Conservation (phyloP, 2,888 invertebrate genomes). For the Eristalinus sepulchralis region DNA sequence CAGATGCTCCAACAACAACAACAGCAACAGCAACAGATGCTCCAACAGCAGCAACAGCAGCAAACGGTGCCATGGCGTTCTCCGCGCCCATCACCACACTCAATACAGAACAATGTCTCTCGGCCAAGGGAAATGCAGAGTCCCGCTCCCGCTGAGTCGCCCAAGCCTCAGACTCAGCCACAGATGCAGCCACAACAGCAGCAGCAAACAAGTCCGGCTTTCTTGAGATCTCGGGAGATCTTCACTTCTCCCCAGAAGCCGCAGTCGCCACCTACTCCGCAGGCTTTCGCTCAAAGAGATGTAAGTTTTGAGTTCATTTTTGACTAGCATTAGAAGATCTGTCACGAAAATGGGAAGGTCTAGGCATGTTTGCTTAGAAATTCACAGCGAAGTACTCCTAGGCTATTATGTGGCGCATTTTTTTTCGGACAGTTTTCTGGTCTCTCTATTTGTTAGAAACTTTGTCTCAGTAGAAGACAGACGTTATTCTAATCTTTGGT, state of each 20-base stretch:
- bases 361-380: too few species aligned
- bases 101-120: conserved; percentile 53
- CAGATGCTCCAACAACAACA: conserved; percentile 66
- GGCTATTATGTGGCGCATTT: too few species aligned
- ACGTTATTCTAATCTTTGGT: too few species aligned
- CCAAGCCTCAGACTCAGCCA: conserved; percentile 70
- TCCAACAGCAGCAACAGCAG: conserved; percentile 72
- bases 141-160: conserved; percentile 67
- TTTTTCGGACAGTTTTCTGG: too few species aligned
- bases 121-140: conserved; percentile 70
- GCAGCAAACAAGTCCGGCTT: conserved; percentile 76
- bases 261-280: conserved; percentile 73
- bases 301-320: conserved; percentile 40
- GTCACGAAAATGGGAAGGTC: too few species aligned
- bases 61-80: conserved; percentile 78
- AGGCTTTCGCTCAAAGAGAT: conserved; percentile 76
- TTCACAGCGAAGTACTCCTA: too few species aligned
- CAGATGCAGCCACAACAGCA: conserved; percentile 73
- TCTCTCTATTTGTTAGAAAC: too few species aligned
- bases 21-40: conserved; percentile 72
- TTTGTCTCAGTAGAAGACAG: too few species aligned
- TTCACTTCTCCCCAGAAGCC: conserved; percentile 73
- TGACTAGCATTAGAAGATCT: too few species aligned
- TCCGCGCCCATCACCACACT: conserved; percentile 61
- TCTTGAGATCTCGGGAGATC: conserved; percentile 77